Base-by-base conservation (phyloP, 2,113 vertebrate genomes). In the Odocoileus virginianus region DNA sequence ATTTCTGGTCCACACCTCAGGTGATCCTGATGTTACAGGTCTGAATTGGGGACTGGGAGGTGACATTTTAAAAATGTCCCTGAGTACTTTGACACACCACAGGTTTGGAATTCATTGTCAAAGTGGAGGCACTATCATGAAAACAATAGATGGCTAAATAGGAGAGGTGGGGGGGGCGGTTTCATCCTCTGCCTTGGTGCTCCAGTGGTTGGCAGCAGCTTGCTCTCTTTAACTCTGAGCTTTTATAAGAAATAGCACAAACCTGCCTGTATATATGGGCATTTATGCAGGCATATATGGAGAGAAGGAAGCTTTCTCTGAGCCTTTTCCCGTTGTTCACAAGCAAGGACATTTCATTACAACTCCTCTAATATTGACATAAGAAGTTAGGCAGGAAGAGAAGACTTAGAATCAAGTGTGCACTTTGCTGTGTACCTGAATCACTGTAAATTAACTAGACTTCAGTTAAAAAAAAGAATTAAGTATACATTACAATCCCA, bases 291-390 rank as follows among this genome's bases (percentile, higher is more conserved):
- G 50, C 33, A 25, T 25, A 23, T 82, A 54, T 11, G 79, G 27
- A 58, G 28, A 28, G 79, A 67, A 78, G 30, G 47, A 76, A 78
- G 30, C 40, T 64, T 89, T 67, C 36, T 71, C 13, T 60, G 55
- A 55, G 47, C 74, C 14, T 67, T 78, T 60, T 33, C 9, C 17
- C 67, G 21, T 85, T 92, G 74, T 74, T 50, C 17, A 93, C 36
- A 90, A 61, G 71, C 76, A 79, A 84, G 33, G 82, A 15, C 27
- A 33, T 91, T 71, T 86, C 33, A 52, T 36, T 82, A 52, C 91
- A 85, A 64, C 23, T 40, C 36, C 11, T 47, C 60, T 82, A 43
- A 87, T 83, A 40, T 64, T 92, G 58, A 64, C 23, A 3, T 36
- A 82, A 89, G 85, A 83, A 83, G 33, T 40, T 45, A 45, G 47